A percentile compares a stretch with the other conserved stretches of the same genome.
Evolutionary conservation across 2,113 vertebrate species (phyloP).

Genomic region (Perca flavescens): DNA sequence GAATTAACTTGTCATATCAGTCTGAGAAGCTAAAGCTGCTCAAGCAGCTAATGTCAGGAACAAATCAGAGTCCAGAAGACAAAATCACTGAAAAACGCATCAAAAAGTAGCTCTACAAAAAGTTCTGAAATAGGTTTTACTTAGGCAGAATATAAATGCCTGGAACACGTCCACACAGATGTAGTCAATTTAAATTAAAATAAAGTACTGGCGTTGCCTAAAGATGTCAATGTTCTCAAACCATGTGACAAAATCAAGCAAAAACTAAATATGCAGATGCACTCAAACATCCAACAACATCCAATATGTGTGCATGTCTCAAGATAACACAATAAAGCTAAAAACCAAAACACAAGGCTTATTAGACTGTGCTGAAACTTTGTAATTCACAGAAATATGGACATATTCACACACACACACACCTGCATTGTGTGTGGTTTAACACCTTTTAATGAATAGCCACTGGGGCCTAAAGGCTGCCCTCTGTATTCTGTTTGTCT

Average conservation of each 20-base stretch:
- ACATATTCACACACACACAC: background rate
- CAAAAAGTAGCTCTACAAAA: background rate
- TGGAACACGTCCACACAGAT: no score
- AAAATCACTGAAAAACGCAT: background rate
- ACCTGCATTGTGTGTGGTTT: background rate
- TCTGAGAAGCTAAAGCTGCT: background rate
- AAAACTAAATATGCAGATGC: background rate
- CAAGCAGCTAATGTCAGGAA: background rate
- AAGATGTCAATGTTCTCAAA: background rate
- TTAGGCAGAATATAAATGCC: no score
- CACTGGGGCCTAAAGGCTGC: background rate
- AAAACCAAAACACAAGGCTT: background rate
- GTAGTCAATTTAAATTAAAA: no score
- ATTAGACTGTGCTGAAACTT: background rate
- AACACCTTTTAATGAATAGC: background rate
- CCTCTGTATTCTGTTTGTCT: background rate
- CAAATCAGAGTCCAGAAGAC: background rate
- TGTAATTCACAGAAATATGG: background rate
- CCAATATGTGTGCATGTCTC: background rate
- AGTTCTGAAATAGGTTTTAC: no score
- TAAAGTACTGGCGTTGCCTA: no score
- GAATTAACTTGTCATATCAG: background rate
- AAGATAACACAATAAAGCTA: background rate
- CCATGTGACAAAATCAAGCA: background rate
- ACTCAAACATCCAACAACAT: background rate